Evolutionary conservation across 30 jellyfish, hydroid and myxozoan species (phyloP), one percentile per base, ranked within the genome.

Genomic region (Clytia hemisphaerica): DNA sequence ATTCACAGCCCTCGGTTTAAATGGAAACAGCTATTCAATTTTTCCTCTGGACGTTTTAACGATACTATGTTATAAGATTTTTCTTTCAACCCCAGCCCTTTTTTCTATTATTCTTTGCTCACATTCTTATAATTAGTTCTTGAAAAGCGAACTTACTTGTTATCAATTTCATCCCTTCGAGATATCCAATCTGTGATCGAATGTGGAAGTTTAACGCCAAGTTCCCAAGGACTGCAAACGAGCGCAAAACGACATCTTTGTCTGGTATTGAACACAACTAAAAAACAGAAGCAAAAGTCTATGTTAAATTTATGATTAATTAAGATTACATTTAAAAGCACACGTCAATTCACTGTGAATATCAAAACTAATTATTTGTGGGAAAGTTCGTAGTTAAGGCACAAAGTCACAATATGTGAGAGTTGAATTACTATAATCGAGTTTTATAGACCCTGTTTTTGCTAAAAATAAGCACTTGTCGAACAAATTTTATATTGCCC

Each of bases 141-240:
- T 16, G 15, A n/a, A 45, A 6, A 21, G 0, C 7, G 5, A 2
- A n/a, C 37, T 26, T 33, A 57, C 70, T 45, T 7, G 30, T 21
- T 9, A 57, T 57, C 0, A 25, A 5, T 57, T 57, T 57, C 7
- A 37, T 22, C 19, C 70, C 70, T 22, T 31, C 2, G 19, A n/a
- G 37, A 21, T n/a, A 31, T 1, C 70, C 70, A 7, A 57, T 57
- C 30, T 57, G 70, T 6, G 70, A 45, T 6, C 70, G 37, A n/a
- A 57, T 57, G 70, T 57, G 25, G 44, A 57, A 57, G 51, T 57
- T 57, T 26, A 57, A 45, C 15, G 70, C 37, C 70, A 57, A 57
- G 30, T 57, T 57, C 19, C 44, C 37, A n/a, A 57, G 33, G 4
- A 15, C 70, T 4, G 70, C 70, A 28, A 57, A 2, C 7, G 44